A percentile compares a stretch with the other conserved stretches of the same genome.
phyloP scores from a whole-genome alignment of 2,888 invertebrate species.

The Caenorhabditis panamensis region DNA sequence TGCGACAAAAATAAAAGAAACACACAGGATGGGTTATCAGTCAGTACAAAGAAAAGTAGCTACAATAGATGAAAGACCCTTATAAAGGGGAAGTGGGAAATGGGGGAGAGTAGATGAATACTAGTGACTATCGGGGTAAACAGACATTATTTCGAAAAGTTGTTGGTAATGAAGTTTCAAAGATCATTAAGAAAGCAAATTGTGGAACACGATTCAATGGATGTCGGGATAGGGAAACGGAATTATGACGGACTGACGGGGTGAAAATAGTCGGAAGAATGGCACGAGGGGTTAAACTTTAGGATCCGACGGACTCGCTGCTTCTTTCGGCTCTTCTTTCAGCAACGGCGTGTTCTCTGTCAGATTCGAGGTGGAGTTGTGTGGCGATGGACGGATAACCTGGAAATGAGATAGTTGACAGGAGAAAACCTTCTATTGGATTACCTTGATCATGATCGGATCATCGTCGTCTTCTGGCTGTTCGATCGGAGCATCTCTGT shows the following conservation, averaged over 20 bases:
- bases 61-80: constrained; percentile 29
- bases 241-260: constrained; percentile 33
- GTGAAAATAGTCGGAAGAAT: background rate
- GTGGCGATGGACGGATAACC: constrained; percentile 76
- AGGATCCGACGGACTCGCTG: constrained; percentile 27
- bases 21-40: background rate
- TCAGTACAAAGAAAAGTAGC: background rate
- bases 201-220: constrained; percentile 51
- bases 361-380: constrained; percentile 67
- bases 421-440: background rate
- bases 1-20: background rate
- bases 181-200: constrained; percentile 54
- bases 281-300: constrained; percentile 19
- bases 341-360: constrained; percentile 70
- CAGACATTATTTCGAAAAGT: background rate
- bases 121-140: constrained; percentile 7
- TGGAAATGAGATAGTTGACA: constrained; percentile 15
- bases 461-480: constrained; percentile 79
- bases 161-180: constrained; percentile 2
- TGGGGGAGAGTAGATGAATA: background rate
- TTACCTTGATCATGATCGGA: constrained; percentile 81
- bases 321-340: constrained; percentile 54
- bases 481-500: constrained; percentile 69
- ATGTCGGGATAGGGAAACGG: constrained; percentile 43
- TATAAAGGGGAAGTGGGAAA: constrained; percentile 27